Conservation (phyloP, 2,113 vertebrate species). For the Dascyllus trimaculatus region DNA sequence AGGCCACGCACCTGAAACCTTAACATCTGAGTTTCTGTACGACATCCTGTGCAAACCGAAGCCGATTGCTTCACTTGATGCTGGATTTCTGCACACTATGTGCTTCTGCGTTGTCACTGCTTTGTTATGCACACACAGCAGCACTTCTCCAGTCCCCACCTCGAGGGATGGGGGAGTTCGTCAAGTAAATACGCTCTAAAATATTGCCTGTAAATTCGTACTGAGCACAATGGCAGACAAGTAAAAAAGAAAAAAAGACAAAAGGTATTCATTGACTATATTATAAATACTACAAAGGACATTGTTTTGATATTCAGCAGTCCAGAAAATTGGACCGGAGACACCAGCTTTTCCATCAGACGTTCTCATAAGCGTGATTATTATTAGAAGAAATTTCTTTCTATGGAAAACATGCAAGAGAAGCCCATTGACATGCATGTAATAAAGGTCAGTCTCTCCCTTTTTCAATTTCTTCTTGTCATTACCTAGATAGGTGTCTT, state of each 20-base stretch:
- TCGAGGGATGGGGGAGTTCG: not conserved
- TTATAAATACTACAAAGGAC: slow-evolving; percentile 25
- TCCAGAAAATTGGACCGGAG: slow-evolving; percentile 39
- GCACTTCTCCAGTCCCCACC: slow-evolving; percentile 2
- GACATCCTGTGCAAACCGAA: slow-evolving; percentile 10
- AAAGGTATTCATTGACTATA: slow-evolving; percentile 28
- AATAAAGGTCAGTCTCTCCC: slow-evolving; percentile 63
- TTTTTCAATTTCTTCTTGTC: slow-evolving; percentile 68
- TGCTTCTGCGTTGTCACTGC: not conserved
- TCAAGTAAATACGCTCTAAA: slow-evolving; percentile 28
- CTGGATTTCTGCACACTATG: not conserved
- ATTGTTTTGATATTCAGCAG: slow-evolving; percentile 45
- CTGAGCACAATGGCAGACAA: slow-evolving; percentile 16
- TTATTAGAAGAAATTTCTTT: slow-evolving; percentile 28
- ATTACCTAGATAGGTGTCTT: slow-evolving; percentile 59
- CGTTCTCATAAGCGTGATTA: slow-evolving; percentile 15
- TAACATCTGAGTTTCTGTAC: slow-evolving; percentile 6
- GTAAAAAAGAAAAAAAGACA: not conserved
- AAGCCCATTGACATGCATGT: slow-evolving; percentile 53
- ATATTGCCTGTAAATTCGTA: slow-evolving; percentile 16
- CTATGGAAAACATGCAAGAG: slow-evolving; percentile 30
- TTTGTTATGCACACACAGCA: slow-evolving; percentile 10
- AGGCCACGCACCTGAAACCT: slow-evolving; percentile 1
- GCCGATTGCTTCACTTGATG: not conserved
- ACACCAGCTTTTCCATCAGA: slow-evolving; percentile 29